Base-by-base conservation (phyloP, 1,140 invertebrate genomes). In the Drosophila subpulchrella region DNA sequence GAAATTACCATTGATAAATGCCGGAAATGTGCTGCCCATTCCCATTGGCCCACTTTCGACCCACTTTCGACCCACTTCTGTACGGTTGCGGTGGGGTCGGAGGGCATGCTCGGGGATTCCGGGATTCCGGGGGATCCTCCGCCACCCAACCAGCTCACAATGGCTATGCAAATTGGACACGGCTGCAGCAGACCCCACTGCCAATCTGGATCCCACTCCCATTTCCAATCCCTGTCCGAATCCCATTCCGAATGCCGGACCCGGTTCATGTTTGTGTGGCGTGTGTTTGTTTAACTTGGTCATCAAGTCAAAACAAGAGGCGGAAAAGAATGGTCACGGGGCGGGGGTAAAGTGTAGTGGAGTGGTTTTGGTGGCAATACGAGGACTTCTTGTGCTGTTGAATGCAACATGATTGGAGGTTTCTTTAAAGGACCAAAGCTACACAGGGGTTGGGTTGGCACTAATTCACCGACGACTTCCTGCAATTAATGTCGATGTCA, bases 1-100 rank as follows among this genome's bases (percentile, higher is more conserved):
- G 36, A 54, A 79, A 78, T 78, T 65, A 66, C 53, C 60, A 66
- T 50, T 78, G 76, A 75, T 67, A 60, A 78, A 56, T 72, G 50
- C 66, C 38, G 75, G 60, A 79, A 74, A 67, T 56, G 68, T 48
- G 60, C 48, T 44, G 0, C 27, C 51, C 60, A 46, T 38, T 34
- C 60, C 27, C 11, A n/a, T 3, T n/a, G 6, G 13, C 7, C 12
- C 58, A 17, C 15, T n/a, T 13, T 2, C 10, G 41, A 17, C 47
- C 15, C 41, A 27, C 20, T 47, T 47, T 47, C 10, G 20, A 10
- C 20, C 15, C 12, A 20, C 11, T 6, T 30, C 24, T 30, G 12
- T 27, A 30, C 41, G 24, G 4, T 38, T 24, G 13, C 38, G 17
- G 11, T 60, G 39, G 4, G 61, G 56, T 44, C 27, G 12, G 30